Evolutionary conservation across 2,113 vertebrate genomes (phyloP).

Genomic region (Pseudolaguvia tuberculata): DNA sequence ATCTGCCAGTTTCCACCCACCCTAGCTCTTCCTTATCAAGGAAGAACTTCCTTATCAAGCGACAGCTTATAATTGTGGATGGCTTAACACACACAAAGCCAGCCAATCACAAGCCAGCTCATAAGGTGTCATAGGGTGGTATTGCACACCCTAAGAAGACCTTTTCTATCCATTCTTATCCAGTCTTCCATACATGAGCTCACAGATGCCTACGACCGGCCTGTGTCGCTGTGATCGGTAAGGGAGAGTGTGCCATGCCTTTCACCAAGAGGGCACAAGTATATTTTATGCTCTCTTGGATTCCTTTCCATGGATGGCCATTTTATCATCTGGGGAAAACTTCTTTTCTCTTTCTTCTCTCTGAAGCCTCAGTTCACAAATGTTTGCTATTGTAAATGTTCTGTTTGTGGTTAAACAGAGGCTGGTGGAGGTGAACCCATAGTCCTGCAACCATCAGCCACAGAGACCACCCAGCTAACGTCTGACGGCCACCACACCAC

Average conservation of each 20-base stretch:
- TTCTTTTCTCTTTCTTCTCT: neutral
- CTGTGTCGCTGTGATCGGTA: neutral
- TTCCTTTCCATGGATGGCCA: neutral
- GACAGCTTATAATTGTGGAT: neutral
- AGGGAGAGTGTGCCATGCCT: neutral
- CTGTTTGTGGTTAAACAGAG: constrained; percentile 69
- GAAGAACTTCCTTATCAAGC: constrained; percentile 2
- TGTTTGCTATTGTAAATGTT: constrained; percentile 8
- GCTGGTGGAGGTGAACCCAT: constrained; percentile 78
- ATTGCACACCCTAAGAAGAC: neutral
- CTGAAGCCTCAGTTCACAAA: neutral
- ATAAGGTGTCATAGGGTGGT: neutral
- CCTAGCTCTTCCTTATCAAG: constrained; percentile 4
- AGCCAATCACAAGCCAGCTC: neutral
- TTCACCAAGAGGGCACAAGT: neutral
- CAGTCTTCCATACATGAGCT: neutral
- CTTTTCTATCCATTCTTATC: neutral
- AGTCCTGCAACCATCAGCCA: constrained; percentile 89
- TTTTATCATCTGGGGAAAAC: neutral
- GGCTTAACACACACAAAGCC: neutral
- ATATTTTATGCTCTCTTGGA: constrained; percentile 8
- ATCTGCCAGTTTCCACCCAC: neutral
- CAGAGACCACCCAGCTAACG: constrained; percentile 96
- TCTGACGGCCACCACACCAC: constrained; percentile 86
- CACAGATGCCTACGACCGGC: neutral